Conservation (phyloP, 2,888 invertebrate species). For the Bursaphelenchus okinawaensis region DNA sequence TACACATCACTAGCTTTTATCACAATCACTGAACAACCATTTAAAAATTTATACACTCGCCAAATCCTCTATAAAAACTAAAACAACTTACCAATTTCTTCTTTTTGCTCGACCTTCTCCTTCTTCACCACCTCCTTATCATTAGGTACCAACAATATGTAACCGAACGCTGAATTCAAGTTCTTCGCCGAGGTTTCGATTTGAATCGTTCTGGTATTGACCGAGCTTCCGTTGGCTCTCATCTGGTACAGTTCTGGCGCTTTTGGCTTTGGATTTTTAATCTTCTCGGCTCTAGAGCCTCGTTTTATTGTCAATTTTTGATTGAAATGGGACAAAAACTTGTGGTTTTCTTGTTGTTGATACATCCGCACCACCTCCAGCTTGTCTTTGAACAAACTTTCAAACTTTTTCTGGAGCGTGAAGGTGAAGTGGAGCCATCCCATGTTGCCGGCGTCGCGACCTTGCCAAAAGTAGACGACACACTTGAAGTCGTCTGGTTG, state of each 20-base stretch:
- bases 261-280: conserved; percentile 42
- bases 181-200: conserved; percentile 75
- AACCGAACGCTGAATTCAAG: conserved; percentile 93
- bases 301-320: conserved; percentile 84
- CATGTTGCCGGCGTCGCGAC: conserved; percentile 90
- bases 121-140: conserved; percentile 18
- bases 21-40: no score
- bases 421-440: conserved; percentile 99
- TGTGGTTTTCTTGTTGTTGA: conserved; percentile 96
- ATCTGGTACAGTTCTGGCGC: conserved; percentile 85
- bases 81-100: no score
- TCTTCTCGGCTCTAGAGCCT: conserved; percentile 62
- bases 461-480: conserved; percentile 99
- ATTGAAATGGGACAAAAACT: conserved; percentile 95
- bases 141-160: conserved; percentile 55
- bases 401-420: conserved; percentile 76
- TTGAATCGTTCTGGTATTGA: conserved; percentile 66
- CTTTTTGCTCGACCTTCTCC: not conserved
- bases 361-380: conserved; percentile 86
- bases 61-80: no score
- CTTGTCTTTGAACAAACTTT: conserved; percentile 74
- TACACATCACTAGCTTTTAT: no score
- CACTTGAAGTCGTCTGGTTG: conserved; percentile 71
- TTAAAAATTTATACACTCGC: no score
- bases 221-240: conserved; percentile 86